Base-by-base conservation (phyloP, 2,888 invertebrate species). In the Slavum lentiscoides region DNA sequence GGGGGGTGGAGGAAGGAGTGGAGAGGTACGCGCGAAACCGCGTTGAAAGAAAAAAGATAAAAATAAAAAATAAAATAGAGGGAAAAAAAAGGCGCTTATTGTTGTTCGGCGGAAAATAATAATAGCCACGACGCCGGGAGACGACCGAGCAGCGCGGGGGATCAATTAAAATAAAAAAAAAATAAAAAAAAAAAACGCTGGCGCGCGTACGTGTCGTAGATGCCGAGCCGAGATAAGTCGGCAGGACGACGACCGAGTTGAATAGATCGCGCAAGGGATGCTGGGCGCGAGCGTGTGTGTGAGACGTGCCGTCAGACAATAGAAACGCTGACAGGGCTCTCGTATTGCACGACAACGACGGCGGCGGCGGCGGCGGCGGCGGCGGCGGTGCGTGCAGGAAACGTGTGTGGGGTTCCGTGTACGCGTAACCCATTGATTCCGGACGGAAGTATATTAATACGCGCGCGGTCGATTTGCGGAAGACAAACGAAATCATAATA, bases 231-330 rank as follows among this genome's bases (percentile, higher is more conserved):
- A 80, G 77, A 80, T 80, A 80, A 80, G 77, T 70, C 70, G 77
- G 53, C 77, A 55, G 70, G 55, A 59, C 69, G 61, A 37, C 74
- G 66, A 55, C 70, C 61, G 17, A 66, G 58, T 70, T 80, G 77
- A 62, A 80, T 62, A 70, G 77, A 80, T 19, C 21, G 64, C 77
- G 75, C 30, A 30, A 43, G 75, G 75, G 75, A 75, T 75, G 75
- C 67, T 43, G 64, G 8, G 61, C 37, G 37, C 43, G 43, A 9
- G 1, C 43, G 43, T 1, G 49, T 6, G 53, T n/a, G 74, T 21
- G 77, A 80, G 77, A 80, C 77, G 77, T 80, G 77, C 77, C 64
- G 77, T 39, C 77, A 53, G 70, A 80, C 77, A 80, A 80, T 80
- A 58, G 77, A 55, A 70, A 70, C 21, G 55, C 23, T 69, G 62